Evolutionary conservation across 2,113 vertebrate species (phyloP).

Genomic region (Ramphastos sulfuratus): DNA sequence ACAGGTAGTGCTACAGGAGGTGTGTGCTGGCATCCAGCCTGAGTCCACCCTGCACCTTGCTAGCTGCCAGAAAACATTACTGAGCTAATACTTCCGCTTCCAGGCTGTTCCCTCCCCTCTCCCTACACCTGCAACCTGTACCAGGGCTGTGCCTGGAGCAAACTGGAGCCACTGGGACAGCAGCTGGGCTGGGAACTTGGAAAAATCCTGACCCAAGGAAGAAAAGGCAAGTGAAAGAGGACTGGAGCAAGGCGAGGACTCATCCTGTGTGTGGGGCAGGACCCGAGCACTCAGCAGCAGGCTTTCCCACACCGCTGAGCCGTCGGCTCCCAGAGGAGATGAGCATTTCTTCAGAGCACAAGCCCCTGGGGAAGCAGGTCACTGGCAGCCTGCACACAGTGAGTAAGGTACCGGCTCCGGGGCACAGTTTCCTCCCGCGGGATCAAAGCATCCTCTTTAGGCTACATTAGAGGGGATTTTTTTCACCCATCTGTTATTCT

Average conservation of each 20-base stretch:
- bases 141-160: neutral
- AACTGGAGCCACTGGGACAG: neutral
- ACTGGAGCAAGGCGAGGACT: neutral
- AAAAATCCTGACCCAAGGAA: neutral
- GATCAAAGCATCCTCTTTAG: neutral
- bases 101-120: constrained; percentile 20
- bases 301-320: neutral
- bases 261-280: fast-evolving
- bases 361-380: constrained; percentile 50
- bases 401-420: neutral
- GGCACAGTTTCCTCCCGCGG: neutral
- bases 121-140: neutral
- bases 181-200: neutral
- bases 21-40: neutral
- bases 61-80: neutral
- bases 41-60: neutral
- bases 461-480: neutral
- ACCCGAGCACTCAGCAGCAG: neutral
- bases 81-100: constrained; percentile 38
- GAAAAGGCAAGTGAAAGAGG: neutral
- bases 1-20: neutral
- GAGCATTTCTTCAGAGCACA: constrained; percentile 58
- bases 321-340: neutral
- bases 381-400: constrained; percentile 32
- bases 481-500: neutral